Percentiles rank a stretch among this genome's conserved stretches.
phyloP scores from a whole-genome alignment of 2,113 vertebrate species.

The Gallinago jamesoni region DNA sequence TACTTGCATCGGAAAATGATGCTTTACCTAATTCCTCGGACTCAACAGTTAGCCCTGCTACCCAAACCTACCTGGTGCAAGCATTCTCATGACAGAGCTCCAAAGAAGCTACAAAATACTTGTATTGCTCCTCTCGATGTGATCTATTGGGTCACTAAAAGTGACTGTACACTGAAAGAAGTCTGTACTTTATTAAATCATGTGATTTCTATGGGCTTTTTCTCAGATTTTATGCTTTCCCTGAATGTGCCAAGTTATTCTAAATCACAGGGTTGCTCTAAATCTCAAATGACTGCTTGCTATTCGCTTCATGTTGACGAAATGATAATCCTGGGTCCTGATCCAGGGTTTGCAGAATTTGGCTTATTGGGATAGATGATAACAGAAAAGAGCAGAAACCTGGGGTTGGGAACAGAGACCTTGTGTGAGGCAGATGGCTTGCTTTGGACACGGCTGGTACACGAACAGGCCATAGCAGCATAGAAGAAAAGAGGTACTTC shows the following conservation, averaged over 20 bases:
- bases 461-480: neutral
- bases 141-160: neutral
- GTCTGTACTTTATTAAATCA: neutral
- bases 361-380: neutral
- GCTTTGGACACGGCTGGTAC: neutral
- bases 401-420: neutral
- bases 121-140: neutral
- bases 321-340: neutral
- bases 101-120: neutral
- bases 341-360: neutral
- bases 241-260: neutral
- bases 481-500: neutral
- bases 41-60: neutral
- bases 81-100: neutral
- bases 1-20: accelerated
- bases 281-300: neutral
- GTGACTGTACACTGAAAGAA: neutral
- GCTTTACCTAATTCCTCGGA: neutral
- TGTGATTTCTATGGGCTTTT: neutral
- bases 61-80: neutral
- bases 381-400: neutral
- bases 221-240: neutral
- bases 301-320: neutral
- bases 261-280: neutral
- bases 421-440: constrained; percentile 6